Percentiles rank a stretch among this genome's conserved stretches.
These are phyloP conservation scores for Coccyzus lansbergi DNA, from an alignment of 2,797 vertebrate species.

Conservation along the genomic window DNA sequence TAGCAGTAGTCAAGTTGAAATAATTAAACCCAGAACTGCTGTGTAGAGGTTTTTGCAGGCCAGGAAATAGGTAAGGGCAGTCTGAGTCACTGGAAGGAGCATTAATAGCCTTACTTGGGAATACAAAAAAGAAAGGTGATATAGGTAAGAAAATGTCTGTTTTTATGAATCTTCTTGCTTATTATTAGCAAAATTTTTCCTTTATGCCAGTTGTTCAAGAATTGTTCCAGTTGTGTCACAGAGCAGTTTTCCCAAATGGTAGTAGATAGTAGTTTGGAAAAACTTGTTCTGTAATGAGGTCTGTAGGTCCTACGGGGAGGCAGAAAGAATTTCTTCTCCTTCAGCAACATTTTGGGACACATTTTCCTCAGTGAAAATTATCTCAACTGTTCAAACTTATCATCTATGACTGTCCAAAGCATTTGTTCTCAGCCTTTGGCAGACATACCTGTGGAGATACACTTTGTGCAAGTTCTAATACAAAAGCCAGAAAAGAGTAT, in stretches of 20 bases:
- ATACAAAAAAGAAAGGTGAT: not conserved
- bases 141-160: not conserved
- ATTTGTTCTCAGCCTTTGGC: not conserved
- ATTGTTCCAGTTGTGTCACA: not conserved
- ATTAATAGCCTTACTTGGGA: not conserved
- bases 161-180: not conserved
- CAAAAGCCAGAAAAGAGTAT: rapidly evolving
- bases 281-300: not conserved
- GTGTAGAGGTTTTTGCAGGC: not conserved
- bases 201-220: not conserved
- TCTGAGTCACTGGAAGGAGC: not conserved
- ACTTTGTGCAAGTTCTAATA: not conserved
- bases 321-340: not conserved
- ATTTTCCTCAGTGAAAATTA: not conserved
- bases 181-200: not conserved
- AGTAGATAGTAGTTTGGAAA: not conserved
- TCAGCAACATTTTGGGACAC: not conserved
- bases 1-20: not conserved
- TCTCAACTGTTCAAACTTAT: not conserved
- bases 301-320: not conserved
- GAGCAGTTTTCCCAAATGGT: not conserved
- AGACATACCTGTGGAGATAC: not conserved
- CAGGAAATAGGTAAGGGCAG: not conserved
- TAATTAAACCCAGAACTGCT: slow-evolving; percentile 16
- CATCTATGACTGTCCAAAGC: not conserved